phyloP scores from a whole-genome alignment of 2,797 vertebrate genomes.

The Liasis olivaceus region DNA sequence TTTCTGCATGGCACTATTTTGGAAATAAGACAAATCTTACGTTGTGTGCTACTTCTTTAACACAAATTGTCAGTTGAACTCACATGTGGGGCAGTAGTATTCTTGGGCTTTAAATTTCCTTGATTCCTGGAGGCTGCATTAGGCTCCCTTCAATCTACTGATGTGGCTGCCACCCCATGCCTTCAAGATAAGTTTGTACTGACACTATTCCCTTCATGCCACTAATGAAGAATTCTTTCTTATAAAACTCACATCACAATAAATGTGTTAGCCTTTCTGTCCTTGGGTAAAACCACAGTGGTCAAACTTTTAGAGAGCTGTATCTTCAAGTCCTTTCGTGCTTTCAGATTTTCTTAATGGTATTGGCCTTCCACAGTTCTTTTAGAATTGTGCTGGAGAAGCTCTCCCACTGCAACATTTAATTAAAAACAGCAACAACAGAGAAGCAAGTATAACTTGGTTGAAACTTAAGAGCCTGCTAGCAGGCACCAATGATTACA shows the following conservation, averaged over 20 bases:
- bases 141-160: background rate
- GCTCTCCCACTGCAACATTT: conserved; percentile 12
- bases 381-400: background rate
- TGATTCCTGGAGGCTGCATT: background rate
- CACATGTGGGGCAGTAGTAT: background rate
- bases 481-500: conserved; percentile 48
- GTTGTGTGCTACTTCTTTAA: background rate
- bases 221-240: background rate
- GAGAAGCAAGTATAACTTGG: conserved; percentile 31
- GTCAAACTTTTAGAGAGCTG: background rate
- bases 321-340: background rate
- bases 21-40: background rate
- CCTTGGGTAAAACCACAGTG: background rate
- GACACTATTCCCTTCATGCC: background rate
- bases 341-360: background rate
- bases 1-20: background rate
- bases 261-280: background rate
- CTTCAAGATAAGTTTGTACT: background rate
- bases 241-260: background rate
- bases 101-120: background rate
- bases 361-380: background rate
- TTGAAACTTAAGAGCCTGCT: conserved; percentile 43
- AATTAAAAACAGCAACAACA: conserved; percentile 3
- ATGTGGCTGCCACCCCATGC: background rate
- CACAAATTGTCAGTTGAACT: background rate